Evolutionary conservation across 2,113 vertebrate species (phyloP), one percentile per base, ranked within the genome.

Genomic region (Pheucticus melanocephalus): DNA sequence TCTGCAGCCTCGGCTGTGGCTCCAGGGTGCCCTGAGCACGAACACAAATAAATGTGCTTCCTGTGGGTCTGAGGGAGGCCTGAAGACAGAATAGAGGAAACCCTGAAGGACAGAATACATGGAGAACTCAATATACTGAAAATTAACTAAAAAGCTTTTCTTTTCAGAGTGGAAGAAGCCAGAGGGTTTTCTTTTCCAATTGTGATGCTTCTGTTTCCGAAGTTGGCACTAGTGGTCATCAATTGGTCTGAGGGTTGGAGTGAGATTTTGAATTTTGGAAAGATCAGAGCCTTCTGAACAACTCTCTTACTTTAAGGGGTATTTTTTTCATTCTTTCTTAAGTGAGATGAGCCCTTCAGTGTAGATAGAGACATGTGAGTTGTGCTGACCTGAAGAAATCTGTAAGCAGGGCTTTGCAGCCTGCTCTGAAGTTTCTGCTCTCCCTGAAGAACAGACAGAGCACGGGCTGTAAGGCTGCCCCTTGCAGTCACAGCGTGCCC

Each of bases 61-160:
- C 71, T 14, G 3, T 3, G 4, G 4, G 42, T 2, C 11, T 7
- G 4, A 11, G 11, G 1, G 11, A 51, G 22, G 24, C 5, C 10
- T 33, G 8, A 15, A 31, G 7, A 24, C 33, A 73, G 17, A 47
- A 28, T 2, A 23, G 4, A 61, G 73, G 11, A 47, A 30, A 66
- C 19, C 16, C 35, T 42, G 15, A 27, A 6, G 1, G 9, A 69
- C 44, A 68, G 57, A 44, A 57, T 53, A 70, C 20, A 39, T 16
- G 25, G 42, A 75, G 51, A 79, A 72, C 37, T 90, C 35, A 42
- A 18, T 31, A n/a, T 18, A 60, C 15, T 93, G 42, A 53, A 66
- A 79, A 51, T 50, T 8, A 87, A 28, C 27, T n/a, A n/a, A 72
- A 76, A 77, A 21, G 9, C 39, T 39, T 39, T 83, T 48, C 9